Evolutionary conservation across 2,113 vertebrate species (phyloP).

Genomic region (Ceyx cyanopectus): DNA sequence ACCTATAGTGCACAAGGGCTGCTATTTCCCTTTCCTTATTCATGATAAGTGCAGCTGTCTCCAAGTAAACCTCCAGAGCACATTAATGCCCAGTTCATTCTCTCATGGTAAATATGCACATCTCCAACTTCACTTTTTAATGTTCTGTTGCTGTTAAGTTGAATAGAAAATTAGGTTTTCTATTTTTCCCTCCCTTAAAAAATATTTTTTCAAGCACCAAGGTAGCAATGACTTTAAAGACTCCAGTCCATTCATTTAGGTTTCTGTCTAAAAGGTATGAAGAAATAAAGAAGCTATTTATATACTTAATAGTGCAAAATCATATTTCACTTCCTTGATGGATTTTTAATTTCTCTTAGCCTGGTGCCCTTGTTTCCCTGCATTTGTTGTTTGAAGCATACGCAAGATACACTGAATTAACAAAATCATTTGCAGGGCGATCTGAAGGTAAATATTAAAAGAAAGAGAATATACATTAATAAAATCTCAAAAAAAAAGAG

Average conservation of each 20-base stretch:
- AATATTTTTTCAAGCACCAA: neutral
- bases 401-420: conserved; percentile 75
- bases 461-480: conserved; percentile 57
- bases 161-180: conserved; percentile 53
- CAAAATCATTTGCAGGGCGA: conserved; percentile 70
- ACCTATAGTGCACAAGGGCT: conserved; percentile 76
- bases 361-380: neutral
- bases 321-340: conserved; percentile 30
- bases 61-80: conserved; percentile 74
- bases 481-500: conserved; percentile 70
- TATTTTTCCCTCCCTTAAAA: conserved; percentile 27
- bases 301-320: conserved; percentile 36
- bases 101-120: conserved; percentile 74
- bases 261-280: conserved; percentile 21
- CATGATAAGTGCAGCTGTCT: conserved; percentile 80
- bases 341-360: conserved; percentile 61
- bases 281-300: neutral
- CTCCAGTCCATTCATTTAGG: neutral
- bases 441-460: conserved; percentile 78
- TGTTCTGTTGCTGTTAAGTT: conserved; percentile 47
- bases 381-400: conserved; percentile 1
- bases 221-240: conserved; percentile 18
- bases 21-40: conserved; percentile 79
- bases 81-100: conserved; percentile 69
- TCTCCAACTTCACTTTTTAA: conserved; percentile 60